These are phyloP conservation scores for Drosophila bunnanda DNA, from an alignment of 2,888 invertebrate genomes.

Conservation along the genomic window DNA sequence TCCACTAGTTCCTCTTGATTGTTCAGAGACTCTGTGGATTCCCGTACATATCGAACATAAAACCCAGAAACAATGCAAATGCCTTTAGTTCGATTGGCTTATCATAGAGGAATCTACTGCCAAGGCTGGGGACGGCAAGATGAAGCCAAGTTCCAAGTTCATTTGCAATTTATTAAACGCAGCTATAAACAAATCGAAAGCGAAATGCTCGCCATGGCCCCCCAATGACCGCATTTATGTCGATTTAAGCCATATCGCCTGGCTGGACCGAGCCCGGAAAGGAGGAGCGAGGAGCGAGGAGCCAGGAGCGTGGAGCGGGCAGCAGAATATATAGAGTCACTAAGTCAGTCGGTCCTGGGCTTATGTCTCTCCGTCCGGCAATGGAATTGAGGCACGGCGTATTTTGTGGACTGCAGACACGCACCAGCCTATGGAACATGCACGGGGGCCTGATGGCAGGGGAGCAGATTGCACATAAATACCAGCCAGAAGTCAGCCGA, in stretches of 20 bases:
- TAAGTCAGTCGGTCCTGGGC: conserved; percentile 54
- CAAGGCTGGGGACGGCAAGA: conserved; percentile 1
- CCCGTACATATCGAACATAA: conserved; percentile 7
- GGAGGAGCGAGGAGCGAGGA: neutral
- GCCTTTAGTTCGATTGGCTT: conserved; percentile 36
- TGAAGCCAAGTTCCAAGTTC: conserved; percentile 50
- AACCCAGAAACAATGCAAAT: conserved; percentile 38
- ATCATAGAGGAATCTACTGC: conserved; percentile 32
- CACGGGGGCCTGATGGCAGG: conserved; percentile 36
- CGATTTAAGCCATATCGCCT: conserved; percentile 60
- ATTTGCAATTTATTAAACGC: conserved; percentile 72
- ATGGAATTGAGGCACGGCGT: conserved; percentile 72
- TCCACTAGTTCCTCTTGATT: conserved; percentile 19
- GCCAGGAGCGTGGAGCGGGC: neutral
- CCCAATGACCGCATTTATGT: conserved; percentile 68
- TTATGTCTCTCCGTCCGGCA: conserved; percentile 41
- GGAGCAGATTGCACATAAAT: conserved; percentile 50
- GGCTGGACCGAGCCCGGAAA: conserved; percentile 34
- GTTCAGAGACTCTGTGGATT: conserved; percentile 17
- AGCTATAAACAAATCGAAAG: conserved; percentile 75
- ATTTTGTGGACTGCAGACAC: conserved; percentile 70
- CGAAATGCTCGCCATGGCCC: conserved; percentile 49
- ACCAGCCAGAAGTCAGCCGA: conserved; percentile 37
- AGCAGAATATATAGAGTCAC: conserved; percentile 50
- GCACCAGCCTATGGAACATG: conserved; percentile 57